Evolutionary conservation across 2,113 vertebrate species (phyloP), one percentile per base, ranked within the genome.

Genomic region (Sinosuthora webbiana): DNA sequence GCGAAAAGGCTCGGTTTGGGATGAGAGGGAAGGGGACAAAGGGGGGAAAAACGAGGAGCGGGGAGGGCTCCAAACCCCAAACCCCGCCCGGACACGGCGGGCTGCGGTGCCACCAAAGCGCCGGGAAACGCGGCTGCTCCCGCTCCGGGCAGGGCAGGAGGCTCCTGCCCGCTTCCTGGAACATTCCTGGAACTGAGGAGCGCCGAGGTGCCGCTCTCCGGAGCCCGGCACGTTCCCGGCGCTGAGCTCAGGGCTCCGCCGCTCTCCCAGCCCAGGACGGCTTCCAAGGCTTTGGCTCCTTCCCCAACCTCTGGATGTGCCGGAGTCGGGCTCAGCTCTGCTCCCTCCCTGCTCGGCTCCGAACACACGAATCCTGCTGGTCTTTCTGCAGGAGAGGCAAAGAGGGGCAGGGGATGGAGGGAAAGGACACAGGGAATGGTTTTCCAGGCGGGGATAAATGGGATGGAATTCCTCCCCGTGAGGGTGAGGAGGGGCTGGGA

Each of bases 101-200:
- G 73, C 59, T 81, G 86, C 55, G 13, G 30, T 20, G 92, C 47
- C 83, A 9, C 13, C 23, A 8, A 49, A 25, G 5, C 3, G 25
- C 27, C 35, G 68, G 88, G 79, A 65, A 71, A 67, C 1, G 2
- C 14, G 85, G 60, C 69, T 81, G 71, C 20, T 83, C 63, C 82
- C 7, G 59, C 85, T 41, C 75, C 55, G 55, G 8, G 55, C 86
- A 28, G 28, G 13, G 2, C 91, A 27, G 89, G 10, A 84, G 83
- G 77, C 91, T 95, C 82, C 95, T 94, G 93, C 91, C 81, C 89
- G 62, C 93, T 97, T 96, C 95, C 95, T 93, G 68, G 96, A 95
- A 97, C 95, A 96, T 96, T 96, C 95, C 96, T 96, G 95, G 96
- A 97, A 97, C 41, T 88, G 75, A 23, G 90, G n/a, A 44, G 9